Percentiles rank a stretch among this genome's conserved stretches.
Conservation (phyloP, 2,113 vertebrate genomes). For the Scortum barcoo region DNA sequence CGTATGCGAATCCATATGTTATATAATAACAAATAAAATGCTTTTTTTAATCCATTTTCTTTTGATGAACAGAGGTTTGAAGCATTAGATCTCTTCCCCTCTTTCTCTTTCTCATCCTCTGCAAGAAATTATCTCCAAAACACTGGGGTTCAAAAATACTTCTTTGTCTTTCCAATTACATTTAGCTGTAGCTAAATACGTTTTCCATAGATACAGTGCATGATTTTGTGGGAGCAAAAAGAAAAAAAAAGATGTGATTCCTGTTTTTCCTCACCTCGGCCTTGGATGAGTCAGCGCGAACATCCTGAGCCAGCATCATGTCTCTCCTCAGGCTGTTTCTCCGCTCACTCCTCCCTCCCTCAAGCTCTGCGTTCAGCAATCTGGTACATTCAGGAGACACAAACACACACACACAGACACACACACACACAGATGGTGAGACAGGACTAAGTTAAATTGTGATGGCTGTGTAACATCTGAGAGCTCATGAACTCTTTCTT, state of each 20-base stretch:
- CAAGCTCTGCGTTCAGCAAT: constrained; percentile 64
- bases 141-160: background rate
- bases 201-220: background rate
- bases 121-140: background rate
- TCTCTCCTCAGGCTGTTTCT: constrained; percentile 79
- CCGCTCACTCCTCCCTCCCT: constrained; percentile 64
- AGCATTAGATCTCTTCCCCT: background rate
- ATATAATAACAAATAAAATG: constrained; percentile 17
- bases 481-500: background rate
- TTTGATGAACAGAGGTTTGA: background rate
- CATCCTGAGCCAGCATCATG: constrained; percentile 49
- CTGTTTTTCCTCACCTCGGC: constrained; percentile 72
- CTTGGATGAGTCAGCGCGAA: constrained; percentile 59
- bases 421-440: constrained; percentile 10
- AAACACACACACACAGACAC: background rate
- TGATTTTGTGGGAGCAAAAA: constrained; percentile 10
- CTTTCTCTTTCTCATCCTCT: background rate
- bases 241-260: constrained; percentile 25
- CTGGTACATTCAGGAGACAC: constrained; percentile 58
- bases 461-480: constrained; percentile 19
- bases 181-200: background rate
- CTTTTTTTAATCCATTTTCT: constrained; percentile 13
- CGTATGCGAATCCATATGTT: constrained; percentile 29
- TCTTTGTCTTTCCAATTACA: constrained; percentile 3
- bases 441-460: constrained; percentile 14